Evolutionary conservation across 2,888 invertebrate genomes (phyloP).

Genomic region (Emmelina monodactyla): DNA sequence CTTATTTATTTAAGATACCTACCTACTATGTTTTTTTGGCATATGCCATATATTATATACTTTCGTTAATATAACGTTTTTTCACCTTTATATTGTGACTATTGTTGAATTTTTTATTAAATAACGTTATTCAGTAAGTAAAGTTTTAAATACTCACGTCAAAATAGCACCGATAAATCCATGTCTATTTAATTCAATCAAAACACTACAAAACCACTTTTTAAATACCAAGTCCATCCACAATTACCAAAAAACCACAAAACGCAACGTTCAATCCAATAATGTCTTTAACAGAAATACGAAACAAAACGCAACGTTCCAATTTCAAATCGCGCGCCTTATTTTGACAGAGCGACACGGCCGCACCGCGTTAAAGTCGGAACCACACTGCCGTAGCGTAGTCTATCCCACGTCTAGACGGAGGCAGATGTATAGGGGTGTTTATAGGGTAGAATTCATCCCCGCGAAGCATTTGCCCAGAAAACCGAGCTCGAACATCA

Average conservation of each 20-base stretch:
- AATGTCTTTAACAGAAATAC: slow-evolving; percentile 12
- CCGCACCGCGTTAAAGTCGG: slow-evolving; percentile 21
- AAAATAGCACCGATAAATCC: no score
- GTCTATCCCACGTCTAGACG: slow-evolving; percentile 48
- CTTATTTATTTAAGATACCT: no score
- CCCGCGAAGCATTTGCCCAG: slow-evolving; percentile 39
- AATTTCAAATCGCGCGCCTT: slow-evolving; percentile 46
- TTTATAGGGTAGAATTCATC: slow-evolving; percentile 33
- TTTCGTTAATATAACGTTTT: no score
- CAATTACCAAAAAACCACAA: slow-evolving; percentile 13
- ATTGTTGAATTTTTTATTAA: no score
- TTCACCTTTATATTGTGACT: no score
- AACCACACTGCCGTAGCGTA: slow-evolving; percentile 32
- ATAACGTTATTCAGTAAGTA: no score
- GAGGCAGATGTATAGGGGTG: slow-evolving; percentile 24
- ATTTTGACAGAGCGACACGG: slow-evolving; percentile 20
- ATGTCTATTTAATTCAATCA: no score
- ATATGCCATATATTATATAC: no score
- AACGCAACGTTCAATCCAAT: slow-evolving; percentile 24
- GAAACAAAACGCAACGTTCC: slow-evolving; percentile 16
- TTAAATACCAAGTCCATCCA: slow-evolving; percentile 19
- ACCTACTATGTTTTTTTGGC: no score
- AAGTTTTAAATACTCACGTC: no score
- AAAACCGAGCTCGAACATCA: slow-evolving; percentile 37
- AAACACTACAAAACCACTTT: no score